Evolutionary conservation across 2,888 invertebrate genomes (phyloP), one percentile per base, ranked within the genome.

Genomic region (Athalia cordata): DNA sequence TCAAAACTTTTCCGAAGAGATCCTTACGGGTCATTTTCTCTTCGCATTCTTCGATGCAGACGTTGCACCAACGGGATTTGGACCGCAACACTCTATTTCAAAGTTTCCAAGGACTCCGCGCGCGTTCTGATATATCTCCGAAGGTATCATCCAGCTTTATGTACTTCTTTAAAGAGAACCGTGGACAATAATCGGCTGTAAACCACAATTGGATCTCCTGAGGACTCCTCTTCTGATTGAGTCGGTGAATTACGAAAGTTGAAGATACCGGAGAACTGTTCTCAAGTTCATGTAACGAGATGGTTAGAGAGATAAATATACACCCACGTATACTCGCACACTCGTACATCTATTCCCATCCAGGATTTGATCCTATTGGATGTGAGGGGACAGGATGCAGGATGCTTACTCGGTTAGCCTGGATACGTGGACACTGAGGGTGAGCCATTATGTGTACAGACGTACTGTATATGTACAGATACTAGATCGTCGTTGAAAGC

Each of bases 131-230:
- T 47, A 52, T 68, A 45, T 72, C 57, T 47, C 13, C 72, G 59
- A 55, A n/a, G 55, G 9, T 59, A 72, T 72, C 72, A 59, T 72
- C 59, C 59, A 72, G 72, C 45, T 72, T 57, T 72, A 59, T 72
- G 59, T 13, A 9, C 43, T 1, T 43, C 64, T 59, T 13, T 57
- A 45, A 50, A 64, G 62, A 75, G 52, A 75, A 62, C 15, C 62
- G 75, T 29, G 29, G 49, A 75, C 75, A 75, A 75, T 75, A 75
- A 75, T 75, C 75, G 75, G 62, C 50, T 50, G 75, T 64, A 49
- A 75, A 62, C 62, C 75, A 29, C 62, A 75, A 75, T 75, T 75
- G 62, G 75, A 75, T 75, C 29, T 62, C 62, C 45, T 29, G 75
- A 75, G 64, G 62, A 75, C 50, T 72, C 72, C 45, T 29, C 4